phyloP scores from a whole-genome alignment of 2,113 vertebrate species.

The Notiomystis cincta region DNA sequence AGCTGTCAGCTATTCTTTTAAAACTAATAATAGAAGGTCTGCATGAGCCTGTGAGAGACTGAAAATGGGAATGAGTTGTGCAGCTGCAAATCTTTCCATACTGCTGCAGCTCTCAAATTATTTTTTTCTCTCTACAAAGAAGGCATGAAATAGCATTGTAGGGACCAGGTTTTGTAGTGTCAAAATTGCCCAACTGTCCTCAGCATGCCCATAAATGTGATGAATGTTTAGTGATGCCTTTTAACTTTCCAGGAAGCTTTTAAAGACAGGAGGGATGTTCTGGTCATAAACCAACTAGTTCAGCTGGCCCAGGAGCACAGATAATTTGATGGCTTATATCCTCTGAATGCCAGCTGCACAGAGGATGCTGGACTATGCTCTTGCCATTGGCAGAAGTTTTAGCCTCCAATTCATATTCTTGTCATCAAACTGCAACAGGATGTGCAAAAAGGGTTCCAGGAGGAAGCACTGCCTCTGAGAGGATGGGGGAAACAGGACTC shows the following conservation, averaged over 20 bases:
- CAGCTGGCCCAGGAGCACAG: neutral
- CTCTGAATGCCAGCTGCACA: neutral
- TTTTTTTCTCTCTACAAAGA: neutral
- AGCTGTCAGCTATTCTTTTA: conserved; percentile 24
- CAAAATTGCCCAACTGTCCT: neutral
- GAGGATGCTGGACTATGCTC: neutral
- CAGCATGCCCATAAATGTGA: neutral
- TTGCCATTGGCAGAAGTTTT: neutral
- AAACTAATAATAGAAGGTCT: conserved; percentile 34
- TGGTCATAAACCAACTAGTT: neutral
- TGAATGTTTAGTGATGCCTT: neutral
- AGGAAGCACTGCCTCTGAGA: neutral
- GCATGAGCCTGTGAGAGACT: neutral
- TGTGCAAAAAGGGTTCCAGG: neutral
- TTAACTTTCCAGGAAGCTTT: neutral
- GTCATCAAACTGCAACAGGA: neutral
- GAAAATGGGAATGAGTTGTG: neutral
- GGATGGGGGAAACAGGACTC: neutral
- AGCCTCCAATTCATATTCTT: neutral
- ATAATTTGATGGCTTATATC: neutral
- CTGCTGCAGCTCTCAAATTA: neutral
- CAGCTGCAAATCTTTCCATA: neutral
- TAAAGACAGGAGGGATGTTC: neutral
- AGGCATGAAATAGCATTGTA: neutral
- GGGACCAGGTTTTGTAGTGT: neutral